Percentiles rank a stretch among this genome's conserved stretches.
Evolutionary conservation across 1,140 invertebrate genomes (phyloP).

Genomic region (Drosophila fuyamai): DNA sequence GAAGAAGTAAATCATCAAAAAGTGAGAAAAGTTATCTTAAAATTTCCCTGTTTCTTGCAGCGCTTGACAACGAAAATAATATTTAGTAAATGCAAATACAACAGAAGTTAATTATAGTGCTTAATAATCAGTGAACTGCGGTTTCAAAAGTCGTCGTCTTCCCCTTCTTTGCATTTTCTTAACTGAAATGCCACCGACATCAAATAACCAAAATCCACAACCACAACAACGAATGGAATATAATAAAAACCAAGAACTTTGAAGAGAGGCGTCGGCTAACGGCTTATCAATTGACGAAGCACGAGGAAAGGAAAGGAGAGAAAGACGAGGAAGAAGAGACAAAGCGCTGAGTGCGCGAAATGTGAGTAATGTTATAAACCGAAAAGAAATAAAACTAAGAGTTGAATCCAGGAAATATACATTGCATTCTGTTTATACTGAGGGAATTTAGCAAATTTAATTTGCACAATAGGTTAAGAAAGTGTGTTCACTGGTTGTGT

Average conservation of each 20-base stretch:
- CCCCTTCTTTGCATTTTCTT: conserved; percentile 17
- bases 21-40: conserved; percentile 39
- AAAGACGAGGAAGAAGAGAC: conserved; percentile 5
- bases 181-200: conserved; percentile 15
- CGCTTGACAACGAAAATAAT: conserved; percentile 43
- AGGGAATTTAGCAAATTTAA: neutral
- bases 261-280: conserved; percentile 43
- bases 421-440: neutral
- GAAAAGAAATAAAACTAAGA: conserved; percentile 6
- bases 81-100: conserved; percentile 33
- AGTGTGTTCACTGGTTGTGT: conserved; percentile 23
- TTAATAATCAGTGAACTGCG: conserved; percentile 43
- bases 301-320: conserved; percentile 22
- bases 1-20: conserved; percentile 24
- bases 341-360: conserved; percentile 46
- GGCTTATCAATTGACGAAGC: conserved; percentile 49
- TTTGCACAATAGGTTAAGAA: conserved; percentile 5
- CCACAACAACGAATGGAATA: conserved; percentile 64
- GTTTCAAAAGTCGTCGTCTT: conserved; percentile 44
- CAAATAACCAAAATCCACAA: conserved; percentile 28
- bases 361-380: conserved; percentile 34
- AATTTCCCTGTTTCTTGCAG: conserved; percentile 53
- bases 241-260: conserved; percentile 50
- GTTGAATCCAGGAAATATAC: neutral
- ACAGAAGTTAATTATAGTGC: conserved; percentile 48